Evolutionary conservation across 1,140 invertebrate genomes (phyloP).

Genomic region (Palaemon carinicauda): DNA sequence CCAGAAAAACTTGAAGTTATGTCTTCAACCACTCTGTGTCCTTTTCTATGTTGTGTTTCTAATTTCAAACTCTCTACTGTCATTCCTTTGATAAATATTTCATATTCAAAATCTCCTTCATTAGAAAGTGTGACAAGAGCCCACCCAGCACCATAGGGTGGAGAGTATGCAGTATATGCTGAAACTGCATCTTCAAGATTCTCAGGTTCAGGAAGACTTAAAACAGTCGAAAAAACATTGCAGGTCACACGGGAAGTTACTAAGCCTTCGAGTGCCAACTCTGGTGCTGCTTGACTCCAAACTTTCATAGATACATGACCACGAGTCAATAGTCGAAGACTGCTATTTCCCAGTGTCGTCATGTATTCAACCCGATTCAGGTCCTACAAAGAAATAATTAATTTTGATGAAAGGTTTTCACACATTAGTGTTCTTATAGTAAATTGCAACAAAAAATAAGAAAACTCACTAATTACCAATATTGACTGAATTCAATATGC

Average conservation of each 20-base stretch:
- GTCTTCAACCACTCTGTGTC: constrained; percentile 68
- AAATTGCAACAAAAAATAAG: too few species aligned
- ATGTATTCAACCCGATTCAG: constrained; percentile 71
- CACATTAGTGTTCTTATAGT: too few species aligned
- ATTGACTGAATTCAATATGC: too few species aligned
- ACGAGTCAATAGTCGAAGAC: constrained; percentile 75
- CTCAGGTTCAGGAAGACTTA: constrained; percentile 53
- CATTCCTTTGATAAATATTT: constrained; percentile 43
- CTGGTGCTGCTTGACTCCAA: constrained; percentile 72
- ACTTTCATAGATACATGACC: constrained; percentile 76
- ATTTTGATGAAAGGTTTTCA: background rate
- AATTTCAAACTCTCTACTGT: constrained; percentile 26
- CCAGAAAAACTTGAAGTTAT: constrained; percentile 71
- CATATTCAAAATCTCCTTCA: constrained; percentile 58
- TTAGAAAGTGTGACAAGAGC: constrained; percentile 55
- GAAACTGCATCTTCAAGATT: background rate
- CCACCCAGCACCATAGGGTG: constrained; percentile 52
- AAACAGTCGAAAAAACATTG: constrained; percentile 77
- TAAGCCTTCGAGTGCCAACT: constrained; percentile 71
- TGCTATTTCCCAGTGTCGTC: constrained; percentile 75
- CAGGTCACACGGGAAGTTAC: constrained; percentile 78
- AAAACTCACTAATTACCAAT: too few species aligned
- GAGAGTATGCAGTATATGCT: background rate
- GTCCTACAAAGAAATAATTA: constrained; percentile 13
- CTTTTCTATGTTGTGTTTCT: constrained; percentile 75